phyloP scores from a whole-genome alignment of 1,140 invertebrate genomes.

The Geopemphigus sp. region DNA sequence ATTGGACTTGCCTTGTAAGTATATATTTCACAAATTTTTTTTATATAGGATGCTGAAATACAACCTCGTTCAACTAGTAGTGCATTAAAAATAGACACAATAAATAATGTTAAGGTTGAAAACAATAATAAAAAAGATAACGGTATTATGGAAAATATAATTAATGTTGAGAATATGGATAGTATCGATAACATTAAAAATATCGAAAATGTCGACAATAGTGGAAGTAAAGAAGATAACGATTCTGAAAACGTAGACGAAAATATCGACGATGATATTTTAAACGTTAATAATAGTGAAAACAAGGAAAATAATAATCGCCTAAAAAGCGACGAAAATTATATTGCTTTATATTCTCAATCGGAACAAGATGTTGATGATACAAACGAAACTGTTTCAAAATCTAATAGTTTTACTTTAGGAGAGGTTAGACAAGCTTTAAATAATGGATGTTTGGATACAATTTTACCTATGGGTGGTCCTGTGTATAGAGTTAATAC shows the following conservation, averaged over 20 bases:
- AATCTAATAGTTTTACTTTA: slow-evolving; percentile 15
- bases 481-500: slow-evolving; percentile 5
- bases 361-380: background rate
- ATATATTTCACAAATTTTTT: background rate
- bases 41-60: background rate
- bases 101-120: background rate
- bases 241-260: background rate
- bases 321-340: background rate
- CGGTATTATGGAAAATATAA: background rate
- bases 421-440: slow-evolving; percentile 31
- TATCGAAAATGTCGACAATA: background rate
- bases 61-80: background rate
- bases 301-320: background rate
- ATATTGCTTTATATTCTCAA: background rate
- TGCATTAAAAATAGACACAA: background rate
- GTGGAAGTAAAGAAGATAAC: background rate
- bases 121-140: background rate
- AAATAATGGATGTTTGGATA: slow-evolving; percentile 13
- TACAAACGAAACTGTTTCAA: background rate
- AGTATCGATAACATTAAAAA: background rate
- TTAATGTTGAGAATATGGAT: background rate
- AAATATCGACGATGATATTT: background rate
- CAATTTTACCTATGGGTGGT: background rate
- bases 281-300: background rate
- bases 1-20: too few species aligned